Evolutionary conservation across 1,140 invertebrate species (phyloP), one percentile per base, ranked within the genome.

Genomic region (Drosophila bocqueti): DNA sequence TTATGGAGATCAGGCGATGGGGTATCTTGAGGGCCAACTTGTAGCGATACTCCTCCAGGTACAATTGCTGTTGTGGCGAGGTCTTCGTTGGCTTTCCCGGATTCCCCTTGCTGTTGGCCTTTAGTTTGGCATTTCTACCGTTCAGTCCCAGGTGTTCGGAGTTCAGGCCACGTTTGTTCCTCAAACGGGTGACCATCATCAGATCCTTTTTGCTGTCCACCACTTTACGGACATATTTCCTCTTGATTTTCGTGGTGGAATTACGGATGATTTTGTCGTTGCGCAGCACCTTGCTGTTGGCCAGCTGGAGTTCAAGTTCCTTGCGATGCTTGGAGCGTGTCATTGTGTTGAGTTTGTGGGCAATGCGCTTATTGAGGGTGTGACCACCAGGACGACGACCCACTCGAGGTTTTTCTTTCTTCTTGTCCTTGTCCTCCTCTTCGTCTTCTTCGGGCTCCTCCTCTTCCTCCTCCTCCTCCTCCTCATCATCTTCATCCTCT

Each of bases 11-110:
- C 42, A 97, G 93, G 69, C 95, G 95, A 15, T 95, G 93, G 4
- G 97, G 96, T 94, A 97, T 97, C 60, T 97, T 94, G 3, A 97
- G 92, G 0, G 96, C 96, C 74, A 96, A 94, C 92, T 97, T 97
- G 79, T 96, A 97, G 71, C 95, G 95, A 79, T 96, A 97, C 26
- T 97, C 94, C 81, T 97, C 96, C 80, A 92, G 61, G 55, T 85
- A 78, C 16, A 92, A 24, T 50, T 92, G 81, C 29, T 81, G 76
- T 16, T 83, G 73, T 1, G 83, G 76, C 10, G 83, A 81, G 21
- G 74, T 76, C 24, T 83, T 79, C 6, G 36, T 43, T 13, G 55
- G 29, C 31, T 76, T 60, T 8, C 50, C 9, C 1, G 40, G n/a
- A 43, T 24, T 68, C 16, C 54, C 54, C 36, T 49, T 50, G 11